phyloP scores from a whole-genome alignment of 2,797 vertebrate genomes.

The Sebastes kiyomatsui region DNA sequence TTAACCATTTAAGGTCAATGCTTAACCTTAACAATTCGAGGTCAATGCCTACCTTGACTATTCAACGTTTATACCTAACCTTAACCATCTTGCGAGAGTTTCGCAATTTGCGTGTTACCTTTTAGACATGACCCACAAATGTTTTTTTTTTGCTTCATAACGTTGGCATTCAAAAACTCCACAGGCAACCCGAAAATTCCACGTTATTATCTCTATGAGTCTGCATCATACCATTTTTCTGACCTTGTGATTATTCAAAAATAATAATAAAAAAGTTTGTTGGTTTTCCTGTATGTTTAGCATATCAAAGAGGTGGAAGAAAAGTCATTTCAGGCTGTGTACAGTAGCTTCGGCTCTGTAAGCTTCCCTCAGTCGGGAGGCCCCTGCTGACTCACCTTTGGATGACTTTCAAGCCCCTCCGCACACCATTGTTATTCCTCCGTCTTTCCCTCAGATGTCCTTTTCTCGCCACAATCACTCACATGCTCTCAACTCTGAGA shows the following conservation, averaged over 20 bases:
- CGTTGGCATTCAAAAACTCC: background rate
- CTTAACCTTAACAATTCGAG: too few species aligned
- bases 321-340: constrained; percentile 10
- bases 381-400: constrained; percentile 63
- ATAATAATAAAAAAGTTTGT: background rate
- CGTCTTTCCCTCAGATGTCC: constrained; percentile 47
- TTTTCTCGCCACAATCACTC: constrained; percentile 57
- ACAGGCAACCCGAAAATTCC: background rate
- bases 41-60: too few species aligned
- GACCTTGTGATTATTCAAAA: background rate
- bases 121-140: too few species aligned
- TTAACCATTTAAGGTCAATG: too few species aligned
- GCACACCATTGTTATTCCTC: constrained; percentile 52
- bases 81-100: too few species aligned
- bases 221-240: background rate
- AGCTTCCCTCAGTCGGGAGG: constrained; percentile 27
- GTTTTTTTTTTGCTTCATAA: background rate
- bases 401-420: constrained; percentile 65
- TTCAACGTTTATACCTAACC: too few species aligned
- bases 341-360: constrained; percentile 9
- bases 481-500: constrained; percentile 37
- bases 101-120: too few species aligned
- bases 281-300: background rate
- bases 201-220: rapidly evolving
- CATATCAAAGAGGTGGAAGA: background rate